Conservation (phyloP, 2,888 invertebrate genomes). For the Schizotus pectinicornis region DNA sequence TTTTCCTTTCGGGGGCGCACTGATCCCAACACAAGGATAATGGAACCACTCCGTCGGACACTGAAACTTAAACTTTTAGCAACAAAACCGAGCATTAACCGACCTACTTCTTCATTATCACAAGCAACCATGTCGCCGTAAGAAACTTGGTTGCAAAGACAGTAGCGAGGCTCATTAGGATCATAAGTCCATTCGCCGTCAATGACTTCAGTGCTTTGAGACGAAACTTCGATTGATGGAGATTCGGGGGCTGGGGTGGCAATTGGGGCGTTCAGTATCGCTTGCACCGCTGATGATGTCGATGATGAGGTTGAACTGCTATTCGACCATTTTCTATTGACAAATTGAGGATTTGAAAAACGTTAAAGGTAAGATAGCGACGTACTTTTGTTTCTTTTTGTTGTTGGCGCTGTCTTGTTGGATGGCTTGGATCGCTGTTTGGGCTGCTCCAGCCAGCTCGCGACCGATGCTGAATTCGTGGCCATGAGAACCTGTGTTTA, state of each 20-base stretch:
- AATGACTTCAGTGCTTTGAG: constrained; percentile 64
- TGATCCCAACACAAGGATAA: constrained; percentile 96
- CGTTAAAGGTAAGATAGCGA: no score
- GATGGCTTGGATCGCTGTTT: constrained; percentile 74
- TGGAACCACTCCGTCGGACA: constrained; percentile 99
- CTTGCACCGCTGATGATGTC: constrained; percentile 55
- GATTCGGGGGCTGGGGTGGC: constrained; percentile 53
- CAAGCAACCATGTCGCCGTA: constrained; percentile 99
- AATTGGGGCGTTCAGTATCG: constrained; percentile 50
- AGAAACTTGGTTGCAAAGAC: constrained; percentile 95
- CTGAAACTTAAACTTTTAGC: constrained; percentile 61
- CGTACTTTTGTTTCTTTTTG: constrained; percentile 70
- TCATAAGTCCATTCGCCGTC: constrained; percentile 92
- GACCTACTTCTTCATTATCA: constrained; percentile 92
- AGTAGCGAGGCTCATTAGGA: constrained; percentile 95
- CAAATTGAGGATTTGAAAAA: no score
- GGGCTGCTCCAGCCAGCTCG: constrained; percentile 75
- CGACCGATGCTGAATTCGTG: constrained; percentile 73
- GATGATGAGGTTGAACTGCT: constrained; percentile 35
- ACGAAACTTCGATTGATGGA: constrained; percentile 55
- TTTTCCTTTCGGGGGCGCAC: constrained; percentile 95
- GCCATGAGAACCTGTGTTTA: constrained; percentile 66
- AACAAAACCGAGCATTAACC: constrained; percentile 13
- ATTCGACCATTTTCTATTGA: constrained; percentile 54
- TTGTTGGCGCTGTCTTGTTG: constrained; percentile 65